These are phyloP conservation scores for Gnatocerus cornutus DNA, from an alignment of 2,888 invertebrate genomes.

Conservation along the genomic window DNA sequence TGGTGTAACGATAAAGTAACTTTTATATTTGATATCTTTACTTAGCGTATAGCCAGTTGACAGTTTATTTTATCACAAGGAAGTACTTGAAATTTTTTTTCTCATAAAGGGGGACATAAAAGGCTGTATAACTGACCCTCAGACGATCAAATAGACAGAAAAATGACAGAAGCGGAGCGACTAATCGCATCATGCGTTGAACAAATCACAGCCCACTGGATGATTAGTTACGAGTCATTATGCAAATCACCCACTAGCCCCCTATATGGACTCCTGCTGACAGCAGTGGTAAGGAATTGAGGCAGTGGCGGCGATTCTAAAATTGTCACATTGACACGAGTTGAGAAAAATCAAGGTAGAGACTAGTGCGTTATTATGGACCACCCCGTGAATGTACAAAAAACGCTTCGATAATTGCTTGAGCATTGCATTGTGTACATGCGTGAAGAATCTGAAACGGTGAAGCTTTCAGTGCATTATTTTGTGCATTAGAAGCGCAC, in stretches of 20 bases:
- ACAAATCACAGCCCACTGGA: conserved; percentile 57
- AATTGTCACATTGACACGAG: background rate
- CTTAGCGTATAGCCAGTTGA: too few relatives aligned
- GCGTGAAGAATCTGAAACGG: conserved; percentile 48
- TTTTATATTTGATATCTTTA: too few relatives aligned
- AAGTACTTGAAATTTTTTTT: too few relatives aligned
- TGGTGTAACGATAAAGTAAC: background rate
- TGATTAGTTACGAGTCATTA: conserved; percentile 64
- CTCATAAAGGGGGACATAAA: background rate
- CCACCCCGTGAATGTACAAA: too few relatives aligned
- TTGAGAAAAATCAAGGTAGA: too few relatives aligned
- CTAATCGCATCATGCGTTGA: conserved; percentile 58
- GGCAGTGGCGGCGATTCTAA: background rate
- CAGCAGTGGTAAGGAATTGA: conserved; percentile 12
- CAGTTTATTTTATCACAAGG: too few relatives aligned
- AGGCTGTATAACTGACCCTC: conserved; percentile 26
- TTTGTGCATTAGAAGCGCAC: conserved; percentile 52
- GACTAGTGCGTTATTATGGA: too few relatives aligned
- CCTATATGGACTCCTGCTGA: conserved; percentile 31
- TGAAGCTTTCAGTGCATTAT: conserved; percentile 45
- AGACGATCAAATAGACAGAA: conserved; percentile 32
- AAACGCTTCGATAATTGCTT: too few relatives aligned
- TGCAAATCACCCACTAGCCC: conserved; percentile 59
- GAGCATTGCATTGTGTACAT: conserved; percentile 31
- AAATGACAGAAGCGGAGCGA: conserved; percentile 53